Base-by-base conservation (phyloP, 64 coral and sea anemone genomes). In the Pocillopora verrucosa region DNA sequence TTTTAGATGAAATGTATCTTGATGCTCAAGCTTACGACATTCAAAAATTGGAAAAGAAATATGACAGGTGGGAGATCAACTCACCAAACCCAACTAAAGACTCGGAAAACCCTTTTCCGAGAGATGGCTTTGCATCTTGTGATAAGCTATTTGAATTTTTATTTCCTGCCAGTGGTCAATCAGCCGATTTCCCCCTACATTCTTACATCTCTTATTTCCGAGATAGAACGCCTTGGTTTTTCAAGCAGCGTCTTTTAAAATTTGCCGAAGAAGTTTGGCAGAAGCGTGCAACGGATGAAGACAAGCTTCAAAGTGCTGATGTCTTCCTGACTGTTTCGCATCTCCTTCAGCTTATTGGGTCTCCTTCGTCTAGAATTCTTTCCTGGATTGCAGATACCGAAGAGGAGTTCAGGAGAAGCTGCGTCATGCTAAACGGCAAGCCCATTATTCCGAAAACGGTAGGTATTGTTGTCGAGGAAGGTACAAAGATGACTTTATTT, bases 281-380 rank as follows among this genome's bases (percentile, higher is more conserved):
- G n/a, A 67, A 67, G 64, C 64, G 17, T n/a, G 14, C 64, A 22
- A 67, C 64, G 5, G 12, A n/a, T 20, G 19, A 87, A 63, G 37
- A 59, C 6, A 65, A 74, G 58, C 65, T 78, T 24, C 34, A 79
- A 22, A 88, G 78, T 67, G 83, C 90, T 13, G 92, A 98, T 91
- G 56, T 76, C 34, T 94, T 94, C 65, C 80, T 98, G 61, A 60
- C 75, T 59, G 75, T 98, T 1, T 98, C 96, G 36, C 83, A 77
- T 10, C 58, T 76, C 13, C 82, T 98, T 45, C 89, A 94, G 7
- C 58, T 98, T 13, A 79, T 88, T 34, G 76, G 60, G 1, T 51
- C 62, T 20, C 16, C 60, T 25, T 17, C 67, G 25, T 12, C 11
- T 16, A 37, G 75, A 11, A 76, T 86, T 26, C 56, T 73, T 22